Conservation (phyloP, 1,140 invertebrate genomes). For the Drosophila nikananu region DNA sequence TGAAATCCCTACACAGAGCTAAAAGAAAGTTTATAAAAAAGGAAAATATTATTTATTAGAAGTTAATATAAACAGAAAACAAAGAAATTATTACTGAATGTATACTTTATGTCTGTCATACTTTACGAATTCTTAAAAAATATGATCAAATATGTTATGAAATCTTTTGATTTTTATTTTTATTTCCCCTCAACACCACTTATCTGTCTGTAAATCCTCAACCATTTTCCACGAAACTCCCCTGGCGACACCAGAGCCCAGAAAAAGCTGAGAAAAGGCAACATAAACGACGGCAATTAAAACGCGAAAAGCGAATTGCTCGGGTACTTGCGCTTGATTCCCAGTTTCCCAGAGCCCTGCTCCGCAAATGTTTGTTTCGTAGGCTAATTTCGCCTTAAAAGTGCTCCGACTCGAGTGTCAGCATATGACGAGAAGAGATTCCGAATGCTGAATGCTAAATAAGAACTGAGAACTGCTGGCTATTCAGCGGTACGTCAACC, state of each 20-base stretch:
- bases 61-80: neutral
- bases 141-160: neutral
- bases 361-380: constrained; percentile 40
- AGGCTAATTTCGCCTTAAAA: constrained; percentile 55
- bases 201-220: constrained; percentile 1
- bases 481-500: constrained; percentile 76
- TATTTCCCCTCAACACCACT: no score
- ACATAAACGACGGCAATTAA: constrained; percentile 42
- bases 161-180: neutral
- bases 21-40: neutral
- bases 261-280: constrained; percentile 13
- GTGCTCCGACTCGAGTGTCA: constrained; percentile 36
- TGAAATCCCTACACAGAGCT: constrained; percentile 13
- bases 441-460: neutral
- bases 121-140: neutral
- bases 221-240: constrained; percentile 42
- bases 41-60: neutral
- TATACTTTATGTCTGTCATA: neutral
- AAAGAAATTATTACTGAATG: neutral
- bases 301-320: constrained; percentile 19
- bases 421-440: constrained; percentile 28
- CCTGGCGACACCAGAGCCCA: constrained; percentile 21
- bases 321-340: constrained; percentile 12
- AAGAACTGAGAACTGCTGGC: constrained; percentile 32
- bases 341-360: constrained; percentile 27